Evolutionary conservation across 2,113 vertebrate genomes (phyloP).

Genomic region (Sigmodon hispidus): DNA sequence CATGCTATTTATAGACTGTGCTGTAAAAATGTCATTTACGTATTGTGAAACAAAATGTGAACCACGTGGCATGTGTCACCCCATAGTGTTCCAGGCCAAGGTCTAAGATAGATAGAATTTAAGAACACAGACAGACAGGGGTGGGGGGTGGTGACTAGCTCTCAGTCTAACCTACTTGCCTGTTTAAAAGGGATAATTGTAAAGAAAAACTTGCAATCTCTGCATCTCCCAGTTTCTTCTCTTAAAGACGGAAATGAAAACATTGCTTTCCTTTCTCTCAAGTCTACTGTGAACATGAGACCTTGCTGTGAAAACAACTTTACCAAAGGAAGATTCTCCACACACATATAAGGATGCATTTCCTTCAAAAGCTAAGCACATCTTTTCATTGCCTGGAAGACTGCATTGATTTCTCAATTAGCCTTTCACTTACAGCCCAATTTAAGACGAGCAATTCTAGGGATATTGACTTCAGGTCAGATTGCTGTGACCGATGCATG

Average conservation of each 20-base stretch:
- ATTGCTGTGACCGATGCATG: not conserved
- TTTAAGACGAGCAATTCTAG: not conserved
- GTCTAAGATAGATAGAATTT: not conserved
- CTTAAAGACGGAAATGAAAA: slow-evolving; percentile 51
- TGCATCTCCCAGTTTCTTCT: slow-evolving; percentile 32
- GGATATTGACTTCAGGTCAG: not conserved
- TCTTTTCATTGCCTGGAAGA: not conserved
- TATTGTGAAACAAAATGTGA: slow-evolving; percentile 43
- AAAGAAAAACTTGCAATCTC: slow-evolving; percentile 10
- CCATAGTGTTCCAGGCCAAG: not conserved
- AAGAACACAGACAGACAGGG: not conserved
- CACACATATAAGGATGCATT: slow-evolving; percentile 27
- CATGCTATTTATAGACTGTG: slow-evolving; percentile 63
- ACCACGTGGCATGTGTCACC: slow-evolving; percentile 47
- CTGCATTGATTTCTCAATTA: not conserved
- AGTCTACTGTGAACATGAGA: slow-evolving; percentile 38
- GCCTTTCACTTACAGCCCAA: not conserved
- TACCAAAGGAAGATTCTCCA: not conserved
- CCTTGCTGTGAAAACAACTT: slow-evolving; percentile 49
- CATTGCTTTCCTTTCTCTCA: not conserved
- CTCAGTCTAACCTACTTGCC: not conserved
- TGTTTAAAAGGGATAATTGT: not conserved
- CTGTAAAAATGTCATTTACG: slow-evolving; percentile 48
- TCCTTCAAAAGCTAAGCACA: slow-evolving; percentile 33
- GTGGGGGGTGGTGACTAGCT: not conserved